Conservation (phyloP, 2,113 vertebrate species). For the Lophura nycthemera region DNA sequence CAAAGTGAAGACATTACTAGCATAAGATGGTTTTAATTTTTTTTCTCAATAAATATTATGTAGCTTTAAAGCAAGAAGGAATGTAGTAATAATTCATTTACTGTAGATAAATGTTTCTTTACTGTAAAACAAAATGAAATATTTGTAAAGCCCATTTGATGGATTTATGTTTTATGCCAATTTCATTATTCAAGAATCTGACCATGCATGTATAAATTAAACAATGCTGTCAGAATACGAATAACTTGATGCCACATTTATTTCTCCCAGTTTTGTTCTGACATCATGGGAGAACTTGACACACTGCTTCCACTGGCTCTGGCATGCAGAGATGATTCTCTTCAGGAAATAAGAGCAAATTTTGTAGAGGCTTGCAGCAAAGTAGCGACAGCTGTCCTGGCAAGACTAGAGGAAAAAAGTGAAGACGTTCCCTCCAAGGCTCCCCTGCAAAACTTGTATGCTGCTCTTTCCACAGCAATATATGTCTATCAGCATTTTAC, state of each 20-base stretch:
- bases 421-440: slow-evolving; percentile 83
- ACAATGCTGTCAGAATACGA: slow-evolving; percentile 59
- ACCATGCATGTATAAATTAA: slow-evolving; percentile 52
- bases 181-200: slow-evolving; percentile 65
- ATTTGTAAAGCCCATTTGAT: slow-evolving; percentile 34
- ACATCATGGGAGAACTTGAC: slow-evolving; percentile 89
- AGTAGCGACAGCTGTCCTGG: slow-evolving; percentile 84
- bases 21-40: background rate
- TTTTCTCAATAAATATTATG: background rate
- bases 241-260: slow-evolving; percentile 67
- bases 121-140: slow-evolving; percentile 45
- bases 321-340: slow-evolving; percentile 85
- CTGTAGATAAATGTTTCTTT: background rate
- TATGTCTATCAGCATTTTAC: slow-evolving; percentile 83
- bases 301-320: slow-evolving; percentile 89
- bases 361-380: slow-evolving; percentile 89
- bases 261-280: slow-evolving; percentile 89
- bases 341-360: slow-evolving; percentile 88
- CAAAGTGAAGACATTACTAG: slow-evolving; percentile 27
- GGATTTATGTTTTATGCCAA: slow-evolving; percentile 53
- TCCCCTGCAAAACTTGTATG: slow-evolving; percentile 82
- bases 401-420: slow-evolving; percentile 84
- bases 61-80: background rate
- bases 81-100: slow-evolving; percentile 11
- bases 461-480: slow-evolving; percentile 83